Evolutionary conservation across 2,113 vertebrate species (phyloP).

Genomic region (Helogale parvula): DNA sequence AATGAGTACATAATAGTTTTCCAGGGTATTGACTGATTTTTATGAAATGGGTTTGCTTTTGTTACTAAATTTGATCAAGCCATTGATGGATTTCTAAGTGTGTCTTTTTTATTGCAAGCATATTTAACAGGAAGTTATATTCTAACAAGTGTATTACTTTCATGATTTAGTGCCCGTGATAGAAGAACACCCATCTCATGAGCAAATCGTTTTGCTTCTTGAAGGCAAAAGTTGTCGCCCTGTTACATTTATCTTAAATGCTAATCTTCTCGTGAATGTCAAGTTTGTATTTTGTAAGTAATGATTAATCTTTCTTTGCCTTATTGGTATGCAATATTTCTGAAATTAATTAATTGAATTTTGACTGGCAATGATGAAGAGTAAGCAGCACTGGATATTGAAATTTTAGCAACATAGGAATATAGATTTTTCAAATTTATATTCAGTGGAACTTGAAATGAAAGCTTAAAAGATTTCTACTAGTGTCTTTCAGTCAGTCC

Average conservation of each 20-base stretch:
- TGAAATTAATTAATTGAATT: constrained; percentile 58
- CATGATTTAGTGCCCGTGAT: constrained; percentile 87
- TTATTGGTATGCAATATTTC: constrained; percentile 42
- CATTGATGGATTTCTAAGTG: neutral
- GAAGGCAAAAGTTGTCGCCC: constrained; percentile 88
- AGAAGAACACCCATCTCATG: constrained; percentile 89
- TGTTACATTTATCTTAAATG: constrained; percentile 95
- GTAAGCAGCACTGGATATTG: neutral
- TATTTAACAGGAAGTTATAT: constrained; percentile 6
- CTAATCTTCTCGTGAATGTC: constrained; percentile 95
- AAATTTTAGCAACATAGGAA: neutral
- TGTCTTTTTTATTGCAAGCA: neutral
- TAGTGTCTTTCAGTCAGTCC: neutral
- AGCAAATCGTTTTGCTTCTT: constrained; percentile 89
- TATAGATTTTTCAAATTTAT: neutral
- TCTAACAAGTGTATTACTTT: constrained; percentile 34
- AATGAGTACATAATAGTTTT: neutral
- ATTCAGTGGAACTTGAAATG: constrained; percentile 20
- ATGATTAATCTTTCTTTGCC: constrained; percentile 24
- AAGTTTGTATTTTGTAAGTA: constrained; percentile 92
- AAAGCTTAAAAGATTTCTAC: neutral
- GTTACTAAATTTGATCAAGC: constrained; percentile 17
- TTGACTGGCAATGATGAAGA: constrained; percentile 23
- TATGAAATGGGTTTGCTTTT: constrained; percentile 35
- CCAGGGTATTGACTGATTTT: neutral